Conservation (phyloP, 2,888 invertebrate genomes). For the Oeneis ivallda region DNA sequence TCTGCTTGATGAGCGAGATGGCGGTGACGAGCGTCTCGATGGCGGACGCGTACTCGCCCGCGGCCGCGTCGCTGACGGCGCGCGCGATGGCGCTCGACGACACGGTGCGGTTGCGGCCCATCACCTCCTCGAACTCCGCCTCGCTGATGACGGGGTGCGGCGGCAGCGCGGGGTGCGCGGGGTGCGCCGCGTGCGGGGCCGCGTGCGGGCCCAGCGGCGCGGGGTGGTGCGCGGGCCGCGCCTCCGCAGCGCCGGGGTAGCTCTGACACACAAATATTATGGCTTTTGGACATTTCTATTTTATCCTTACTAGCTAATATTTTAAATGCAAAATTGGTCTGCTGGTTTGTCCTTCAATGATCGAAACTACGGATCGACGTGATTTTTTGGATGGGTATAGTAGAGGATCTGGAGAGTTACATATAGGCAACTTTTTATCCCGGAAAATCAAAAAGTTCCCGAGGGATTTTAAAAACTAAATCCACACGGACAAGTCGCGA, state of each 20-base stretch:
- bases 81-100: constrained; percentile 98
- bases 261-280: constrained; percentile 42
- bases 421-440: no score
- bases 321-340: no score
- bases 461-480: no score
- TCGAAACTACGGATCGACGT: no score
- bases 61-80: constrained; percentile 98
- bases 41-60: constrained; percentile 98
- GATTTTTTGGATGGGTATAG: no score
- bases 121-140: constrained; percentile 98
- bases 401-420: no score
- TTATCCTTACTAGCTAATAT: no score
- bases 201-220: constrained; percentile 48
- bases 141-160: constrained; percentile 85
- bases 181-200: constrained; percentile 46
- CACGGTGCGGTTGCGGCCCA: constrained; percentile 98
- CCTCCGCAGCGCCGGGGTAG: constrained; percentile 54
- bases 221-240: constrained; percentile 48
- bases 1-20: constrained; percentile 98
- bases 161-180: constrained; percentile 46
- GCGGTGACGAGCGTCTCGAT: constrained; percentile 99
- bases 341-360: no score
- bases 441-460: no score
- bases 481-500: no score
- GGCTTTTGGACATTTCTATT: no score